A percentile compares a stretch with the other conserved stretches of the same genome.
Conservation (phyloP, 2,113 vertebrate species). For the Chaetodon auriga region DNA sequence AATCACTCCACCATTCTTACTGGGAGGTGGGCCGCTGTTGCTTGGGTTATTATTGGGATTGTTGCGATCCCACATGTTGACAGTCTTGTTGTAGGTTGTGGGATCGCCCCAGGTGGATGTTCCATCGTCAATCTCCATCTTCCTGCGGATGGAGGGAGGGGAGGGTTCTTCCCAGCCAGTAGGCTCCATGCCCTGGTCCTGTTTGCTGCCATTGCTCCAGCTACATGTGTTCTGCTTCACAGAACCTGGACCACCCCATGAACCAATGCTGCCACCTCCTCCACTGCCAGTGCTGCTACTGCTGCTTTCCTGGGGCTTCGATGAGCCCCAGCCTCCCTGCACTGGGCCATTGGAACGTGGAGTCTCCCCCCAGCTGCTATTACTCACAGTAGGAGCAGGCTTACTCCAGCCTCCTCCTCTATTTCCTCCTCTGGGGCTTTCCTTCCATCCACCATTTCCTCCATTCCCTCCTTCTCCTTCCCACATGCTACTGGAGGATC, state of each 20-base stretch:
- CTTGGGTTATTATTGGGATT: slow-evolving; percentile 88
- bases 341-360: slow-evolving; percentile 86
- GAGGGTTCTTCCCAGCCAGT: slow-evolving; percentile 98
- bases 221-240: slow-evolving; percentile 91
- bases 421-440: slow-evolving; percentile 83
- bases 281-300: slow-evolving; percentile 78
- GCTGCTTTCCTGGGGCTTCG: slow-evolving; percentile 93
- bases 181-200: slow-evolving; percentile 90
- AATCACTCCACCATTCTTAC: slow-evolving; percentile 80
- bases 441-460: slow-evolving; percentile 85
- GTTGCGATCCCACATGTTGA: slow-evolving; percentile 99
- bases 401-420: slow-evolving; percentile 86
- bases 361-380: slow-evolving; percentile 90
- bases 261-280: slow-evolving; percentile 85
- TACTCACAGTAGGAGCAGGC: slow-evolving; percentile 66
- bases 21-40: slow-evolving; percentile 90
- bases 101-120: slow-evolving; percentile 99
- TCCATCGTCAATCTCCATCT: slow-evolving; percentile 99
- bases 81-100: slow-evolving; percentile 90
- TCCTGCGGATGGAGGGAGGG: slow-evolving; percentile 95
- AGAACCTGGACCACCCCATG: slow-evolving; percentile 94
- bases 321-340: slow-evolving; percentile 91
- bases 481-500: slow-evolving; percentile 85
- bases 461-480: slow-evolving; percentile 87
- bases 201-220: slow-evolving; percentile 86